Conservation (phyloP, 2,888 invertebrate species). For the Cinara cedri region DNA sequence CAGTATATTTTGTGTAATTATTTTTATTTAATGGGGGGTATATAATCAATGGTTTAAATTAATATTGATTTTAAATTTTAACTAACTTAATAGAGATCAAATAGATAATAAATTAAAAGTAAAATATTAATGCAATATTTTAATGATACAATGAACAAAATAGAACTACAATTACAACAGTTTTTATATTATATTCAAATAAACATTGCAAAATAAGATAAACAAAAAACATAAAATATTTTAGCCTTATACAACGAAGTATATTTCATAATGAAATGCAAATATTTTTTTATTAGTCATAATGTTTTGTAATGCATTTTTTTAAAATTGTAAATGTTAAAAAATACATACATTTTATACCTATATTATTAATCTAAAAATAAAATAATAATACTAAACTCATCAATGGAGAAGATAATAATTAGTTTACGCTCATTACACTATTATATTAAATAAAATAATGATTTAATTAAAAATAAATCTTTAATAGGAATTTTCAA, state of each 20-base stretch:
- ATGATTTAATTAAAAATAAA: neutral
- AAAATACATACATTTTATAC: too few relatives aligned
- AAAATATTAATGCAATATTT: slow-evolving; percentile 1
- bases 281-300: neutral
- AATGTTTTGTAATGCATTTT: neutral
- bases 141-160: neutral
- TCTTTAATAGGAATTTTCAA: neutral
- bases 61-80: neutral
- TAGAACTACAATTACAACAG: neutral
- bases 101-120: neutral
- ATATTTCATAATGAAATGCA: slow-evolving; percentile 15
- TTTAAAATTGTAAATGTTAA: neutral
- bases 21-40: neutral
- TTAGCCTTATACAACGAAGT: neutral
- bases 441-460: neutral
- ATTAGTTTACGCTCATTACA: neutral
- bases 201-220: neutral
- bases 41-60: neutral
- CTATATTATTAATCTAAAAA: too few relatives aligned
- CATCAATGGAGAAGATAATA: too few relatives aligned
- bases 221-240: neutral
- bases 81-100: slow-evolving; percentile 26
- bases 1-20: neutral
- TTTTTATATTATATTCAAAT: neutral
- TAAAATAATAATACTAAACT: too few relatives aligned